These are phyloP conservation scores for Cyanoliseus patagonus DNA, from an alignment of 2,113 vertebrate species.

Conservation along the genomic window DNA sequence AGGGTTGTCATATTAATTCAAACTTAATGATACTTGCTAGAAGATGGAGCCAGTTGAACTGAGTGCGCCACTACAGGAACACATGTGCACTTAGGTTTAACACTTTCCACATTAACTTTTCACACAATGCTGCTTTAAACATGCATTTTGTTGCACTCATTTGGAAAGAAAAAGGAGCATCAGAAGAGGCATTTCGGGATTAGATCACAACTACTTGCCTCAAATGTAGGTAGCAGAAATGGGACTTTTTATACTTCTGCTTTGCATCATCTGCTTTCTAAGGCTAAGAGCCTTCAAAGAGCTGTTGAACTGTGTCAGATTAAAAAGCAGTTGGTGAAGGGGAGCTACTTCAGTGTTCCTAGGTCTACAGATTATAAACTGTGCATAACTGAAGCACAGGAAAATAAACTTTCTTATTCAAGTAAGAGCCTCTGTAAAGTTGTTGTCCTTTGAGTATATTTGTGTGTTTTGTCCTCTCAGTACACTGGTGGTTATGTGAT, in stretches of 20 bases:
- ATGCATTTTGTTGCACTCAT: rapidly evolving
- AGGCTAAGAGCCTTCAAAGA: background rate
- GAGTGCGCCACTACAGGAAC: background rate
- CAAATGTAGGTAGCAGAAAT: background rate
- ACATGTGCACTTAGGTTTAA: rapidly evolving
- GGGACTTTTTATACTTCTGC: rapidly evolving
- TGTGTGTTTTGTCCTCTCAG: background rate
- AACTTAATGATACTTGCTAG: background rate
- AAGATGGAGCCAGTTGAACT: background rate
- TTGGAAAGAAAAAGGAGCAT: background rate
- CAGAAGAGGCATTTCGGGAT: background rate
- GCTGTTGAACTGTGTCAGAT: rapidly evolving
- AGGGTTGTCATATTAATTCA: background rate
- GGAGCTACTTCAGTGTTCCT: background rate
- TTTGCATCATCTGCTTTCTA: background rate
- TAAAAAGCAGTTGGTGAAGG: background rate
- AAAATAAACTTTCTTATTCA: background rate
- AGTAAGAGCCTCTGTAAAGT: background rate
- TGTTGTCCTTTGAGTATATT: background rate
- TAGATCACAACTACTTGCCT: background rate
- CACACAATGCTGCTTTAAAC: background rate
- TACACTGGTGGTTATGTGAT: rapidly evolving
- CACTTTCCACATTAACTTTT: background rate
- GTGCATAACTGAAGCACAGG: background rate
- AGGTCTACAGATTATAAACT: background rate